These are phyloP conservation scores for Perca flavescens DNA, from an alignment of 2,113 vertebrate species.

Conservation along the genomic window DNA sequence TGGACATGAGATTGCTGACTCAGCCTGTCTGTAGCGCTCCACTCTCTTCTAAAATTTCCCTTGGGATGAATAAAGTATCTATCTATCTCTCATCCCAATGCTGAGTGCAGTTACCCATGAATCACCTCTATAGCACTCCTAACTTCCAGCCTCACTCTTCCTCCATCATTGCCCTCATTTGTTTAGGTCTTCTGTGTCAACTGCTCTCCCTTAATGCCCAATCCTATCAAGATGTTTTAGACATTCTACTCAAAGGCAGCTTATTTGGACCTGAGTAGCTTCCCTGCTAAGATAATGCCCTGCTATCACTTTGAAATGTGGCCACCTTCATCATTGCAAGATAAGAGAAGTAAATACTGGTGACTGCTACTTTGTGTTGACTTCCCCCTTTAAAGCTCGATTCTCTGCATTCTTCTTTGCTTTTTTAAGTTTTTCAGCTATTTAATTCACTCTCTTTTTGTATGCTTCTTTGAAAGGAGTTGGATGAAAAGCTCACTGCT, in stretches of 20 bases:
- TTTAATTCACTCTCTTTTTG: neutral
- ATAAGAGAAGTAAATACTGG: neutral
- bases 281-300: too few species aligned
- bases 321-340: neutral
- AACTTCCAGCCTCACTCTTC: neutral
- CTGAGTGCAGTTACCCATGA: constrained; percentile 13
- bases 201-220: neutral
- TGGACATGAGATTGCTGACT: constrained; percentile 5
- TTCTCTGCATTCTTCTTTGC: neutral
- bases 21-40: neutral
- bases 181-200: neutral
- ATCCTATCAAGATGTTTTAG: neutral
- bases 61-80: too few species aligned
- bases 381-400: neutral
- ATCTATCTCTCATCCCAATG: neutral
- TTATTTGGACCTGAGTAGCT: neutral
- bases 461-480: too few species aligned
- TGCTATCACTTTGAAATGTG: neutral
- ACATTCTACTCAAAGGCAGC: neutral
- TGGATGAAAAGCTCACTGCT: too few species aligned
- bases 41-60: neutral
- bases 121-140: constrained; percentile 9
- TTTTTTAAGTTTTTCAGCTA: neutral
- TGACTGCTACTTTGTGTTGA: neutral
- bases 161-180: neutral